Evolutionary conservation across 64 coral and sea anemone genomes (phyloP).

Genomic region (Anthopleura sola): DNA sequence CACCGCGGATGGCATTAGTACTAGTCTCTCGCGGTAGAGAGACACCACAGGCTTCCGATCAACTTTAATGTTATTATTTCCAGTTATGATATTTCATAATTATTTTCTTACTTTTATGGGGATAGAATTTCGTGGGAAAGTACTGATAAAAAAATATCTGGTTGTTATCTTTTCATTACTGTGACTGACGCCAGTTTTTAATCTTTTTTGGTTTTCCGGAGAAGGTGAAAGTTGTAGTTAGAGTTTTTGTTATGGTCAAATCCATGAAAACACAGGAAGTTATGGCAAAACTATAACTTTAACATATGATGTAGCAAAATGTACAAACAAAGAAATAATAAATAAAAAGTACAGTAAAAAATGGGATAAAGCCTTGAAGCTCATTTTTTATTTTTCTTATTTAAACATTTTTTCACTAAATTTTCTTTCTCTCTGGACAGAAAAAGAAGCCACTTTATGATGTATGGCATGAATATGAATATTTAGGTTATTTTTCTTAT

Average conservation of each 20-base stretch:
- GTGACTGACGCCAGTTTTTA: too few species aligned
- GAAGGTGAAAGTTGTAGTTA: neutral
- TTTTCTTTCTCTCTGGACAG: too few species aligned
- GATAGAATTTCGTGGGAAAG: neutral
- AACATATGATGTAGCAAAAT: too few species aligned
- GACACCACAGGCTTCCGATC: neutral
- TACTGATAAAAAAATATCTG: neutral
- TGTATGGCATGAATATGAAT: too few species aligned
- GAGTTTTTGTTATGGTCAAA: neutral
- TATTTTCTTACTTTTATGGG: neutral
- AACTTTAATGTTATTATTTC: neutral
- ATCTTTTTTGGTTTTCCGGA: neutral
- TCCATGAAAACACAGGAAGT: neutral
- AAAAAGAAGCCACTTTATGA: too few species aligned
- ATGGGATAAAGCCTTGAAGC: neutral
- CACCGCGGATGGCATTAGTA: neutral
- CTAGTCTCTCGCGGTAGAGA: neutral
- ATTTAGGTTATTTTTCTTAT: too few species aligned
- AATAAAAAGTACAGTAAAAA: neutral
- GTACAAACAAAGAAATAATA: neutral
- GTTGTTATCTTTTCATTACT: neutral
- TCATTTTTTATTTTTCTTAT: neutral
- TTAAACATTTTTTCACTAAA: too few species aligned
- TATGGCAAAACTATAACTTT: neutral
- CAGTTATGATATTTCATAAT: neutral